Percentiles rank a stretch among this genome's conserved stretches.
Conservation (phyloP, 2,797 vertebrate genomes). For the Euphonia xanthogaster region DNA sequence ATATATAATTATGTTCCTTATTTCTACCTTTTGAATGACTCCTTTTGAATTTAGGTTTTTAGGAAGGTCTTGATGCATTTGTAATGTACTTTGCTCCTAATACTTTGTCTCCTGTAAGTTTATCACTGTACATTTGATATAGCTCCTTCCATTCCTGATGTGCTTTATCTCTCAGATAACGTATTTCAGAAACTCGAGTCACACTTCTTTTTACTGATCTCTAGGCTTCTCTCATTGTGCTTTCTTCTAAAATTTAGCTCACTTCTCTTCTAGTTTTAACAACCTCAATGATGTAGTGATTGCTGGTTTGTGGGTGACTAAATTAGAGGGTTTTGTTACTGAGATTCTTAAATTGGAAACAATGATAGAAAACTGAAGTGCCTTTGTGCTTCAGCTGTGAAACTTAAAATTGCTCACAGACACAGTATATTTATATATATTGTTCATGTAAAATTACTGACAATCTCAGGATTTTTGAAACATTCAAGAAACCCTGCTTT, state of each 20-base stretch:
- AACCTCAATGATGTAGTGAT: not conserved
- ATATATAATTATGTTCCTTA: not conserved
- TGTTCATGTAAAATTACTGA: constrained; percentile 9
- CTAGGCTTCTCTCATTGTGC: not conserved
- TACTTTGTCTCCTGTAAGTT: not conserved
- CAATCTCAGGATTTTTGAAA: not conserved
- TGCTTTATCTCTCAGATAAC: not conserved
- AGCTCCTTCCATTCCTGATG: not conserved
- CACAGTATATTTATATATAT: not conserved
- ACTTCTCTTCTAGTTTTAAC: not conserved
- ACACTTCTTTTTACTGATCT: not conserved
- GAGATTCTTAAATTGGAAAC: constrained; percentile 41
- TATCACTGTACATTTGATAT: not conserved
- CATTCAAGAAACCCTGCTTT: not conserved
- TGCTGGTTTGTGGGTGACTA: constrained; percentile 30
- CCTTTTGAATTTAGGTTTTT: not conserved
- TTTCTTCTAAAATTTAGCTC: not conserved
- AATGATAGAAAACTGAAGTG: constrained; percentile 20
- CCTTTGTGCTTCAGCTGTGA: not conserved
- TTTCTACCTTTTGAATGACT: not conserved
- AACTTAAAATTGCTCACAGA: constrained; percentile 34
- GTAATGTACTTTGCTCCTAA: not conserved
- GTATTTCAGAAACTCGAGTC: not conserved
- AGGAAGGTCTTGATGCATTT: not conserved
- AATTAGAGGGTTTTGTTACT: constrained; percentile 43